Conservation (phyloP, 2,888 invertebrate species). For the Drosophila paramelanica region DNA sequence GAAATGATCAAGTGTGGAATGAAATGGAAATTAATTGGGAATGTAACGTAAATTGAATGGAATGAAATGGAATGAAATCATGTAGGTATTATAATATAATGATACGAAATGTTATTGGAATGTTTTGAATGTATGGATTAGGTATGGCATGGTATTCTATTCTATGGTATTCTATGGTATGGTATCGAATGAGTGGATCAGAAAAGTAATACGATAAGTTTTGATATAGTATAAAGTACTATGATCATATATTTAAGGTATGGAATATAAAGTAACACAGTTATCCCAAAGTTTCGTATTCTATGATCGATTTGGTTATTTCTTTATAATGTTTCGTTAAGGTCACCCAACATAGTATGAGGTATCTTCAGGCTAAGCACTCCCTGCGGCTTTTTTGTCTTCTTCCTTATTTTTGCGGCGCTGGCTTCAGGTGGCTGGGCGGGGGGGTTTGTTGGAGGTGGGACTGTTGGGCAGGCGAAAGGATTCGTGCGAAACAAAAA, state of each 20-base stretch:
- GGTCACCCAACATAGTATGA: neutral
- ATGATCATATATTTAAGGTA: no score
- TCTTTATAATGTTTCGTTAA: no score
- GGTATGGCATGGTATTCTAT: no score
- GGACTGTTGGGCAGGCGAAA: constrained; percentile 51
- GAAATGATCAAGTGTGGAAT: neutral
- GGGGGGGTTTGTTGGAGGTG: neutral
- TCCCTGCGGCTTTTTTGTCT: neutral
- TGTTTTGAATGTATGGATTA: neutral
- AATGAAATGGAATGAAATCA: neutral
- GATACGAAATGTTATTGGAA: neutral
- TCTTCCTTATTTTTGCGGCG: constrained; percentile 8
- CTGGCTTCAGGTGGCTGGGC: constrained; percentile 41
- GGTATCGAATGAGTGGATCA: neutral
- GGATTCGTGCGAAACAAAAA: constrained; percentile 78
- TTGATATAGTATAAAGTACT: no score
- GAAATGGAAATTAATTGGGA: neutral
- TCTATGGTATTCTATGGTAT: neutral
- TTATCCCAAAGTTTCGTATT: no score
- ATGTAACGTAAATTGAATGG: neutral
- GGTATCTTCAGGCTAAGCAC: constrained; percentile 2
- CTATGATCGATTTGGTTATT: no score
- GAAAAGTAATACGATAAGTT: no score
- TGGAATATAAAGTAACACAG: no score
- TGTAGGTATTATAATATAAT: neutral